Evolutionary conservation across 2,888 invertebrate genomes (phyloP).

Genomic region (Pristionchus japonicus): DNA sequence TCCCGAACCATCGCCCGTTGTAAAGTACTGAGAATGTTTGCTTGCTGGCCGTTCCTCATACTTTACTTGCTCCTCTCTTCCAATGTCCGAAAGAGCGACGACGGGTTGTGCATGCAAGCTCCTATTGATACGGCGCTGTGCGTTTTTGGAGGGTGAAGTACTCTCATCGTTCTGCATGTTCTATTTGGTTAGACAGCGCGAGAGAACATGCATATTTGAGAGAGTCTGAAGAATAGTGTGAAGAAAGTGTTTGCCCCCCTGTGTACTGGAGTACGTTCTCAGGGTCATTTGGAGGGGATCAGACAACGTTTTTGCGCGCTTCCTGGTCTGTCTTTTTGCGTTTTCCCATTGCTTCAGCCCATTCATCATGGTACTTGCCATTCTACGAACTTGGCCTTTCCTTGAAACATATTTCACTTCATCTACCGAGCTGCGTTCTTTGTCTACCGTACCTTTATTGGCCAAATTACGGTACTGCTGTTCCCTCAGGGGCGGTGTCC

Average conservation of each 20-base stretch:
- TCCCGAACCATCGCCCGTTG: neutral
- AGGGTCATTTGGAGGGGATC: slow-evolving; percentile 5
- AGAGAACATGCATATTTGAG: no score
- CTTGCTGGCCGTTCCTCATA: neutral
- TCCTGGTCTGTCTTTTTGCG: neutral
- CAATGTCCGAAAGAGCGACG: slow-evolving; percentile 11
- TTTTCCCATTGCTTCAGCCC: no score
- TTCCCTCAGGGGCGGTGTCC: neutral
- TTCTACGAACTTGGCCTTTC: no score
- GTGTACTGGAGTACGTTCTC: neutral
- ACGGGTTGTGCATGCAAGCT: neutral
- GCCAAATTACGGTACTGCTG: neutral
- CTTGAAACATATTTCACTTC: no score
- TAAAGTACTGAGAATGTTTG: slow-evolving; percentile 2
- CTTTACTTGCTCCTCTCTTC: neutral
- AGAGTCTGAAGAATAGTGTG: no score
- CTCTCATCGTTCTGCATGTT: no score
- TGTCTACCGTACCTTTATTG: neutral
- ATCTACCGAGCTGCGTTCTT: neutral
- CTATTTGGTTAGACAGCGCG: no score
- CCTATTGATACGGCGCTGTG: neutral
- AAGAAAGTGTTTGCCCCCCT: slow-evolving; percentile 1
- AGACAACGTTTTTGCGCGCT: neutral
- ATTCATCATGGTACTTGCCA: no score
- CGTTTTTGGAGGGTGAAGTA: neutral